Conservation (phyloP, 2,888 invertebrate genomes). For the Drosophila demipolita region DNA sequence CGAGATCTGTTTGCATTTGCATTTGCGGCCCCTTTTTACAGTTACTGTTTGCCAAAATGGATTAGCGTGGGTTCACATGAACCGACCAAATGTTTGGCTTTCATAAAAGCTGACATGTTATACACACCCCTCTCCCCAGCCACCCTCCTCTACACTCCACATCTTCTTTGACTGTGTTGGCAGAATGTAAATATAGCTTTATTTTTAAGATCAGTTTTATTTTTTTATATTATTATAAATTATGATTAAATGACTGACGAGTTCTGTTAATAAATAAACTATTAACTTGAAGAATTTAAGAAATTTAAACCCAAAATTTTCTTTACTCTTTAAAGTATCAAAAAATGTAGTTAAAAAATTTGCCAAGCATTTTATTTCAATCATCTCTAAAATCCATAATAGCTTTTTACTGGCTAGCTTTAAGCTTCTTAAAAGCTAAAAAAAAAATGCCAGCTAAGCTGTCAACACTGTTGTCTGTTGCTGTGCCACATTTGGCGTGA, state of each 20-base stretch:
- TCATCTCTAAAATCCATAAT: not conserved
- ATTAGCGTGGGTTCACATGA: conserved; percentile 78
- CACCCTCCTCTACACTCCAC: not conserved
- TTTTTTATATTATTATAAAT: not conserved
- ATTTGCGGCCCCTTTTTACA: not conserved
- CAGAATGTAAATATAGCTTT: not conserved
- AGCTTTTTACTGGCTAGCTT: no score
- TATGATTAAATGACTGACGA: no score
- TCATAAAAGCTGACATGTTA: conserved; percentile 74
- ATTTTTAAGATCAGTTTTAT: not conserved
- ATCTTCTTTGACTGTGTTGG: not conserved
- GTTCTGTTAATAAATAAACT: not conserved
- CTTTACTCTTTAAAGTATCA: no score
- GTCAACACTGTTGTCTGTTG: not conserved
- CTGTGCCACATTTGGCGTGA: conserved; percentile 52
- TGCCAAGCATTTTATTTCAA: no score
- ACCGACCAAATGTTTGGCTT: conserved; percentile 78
- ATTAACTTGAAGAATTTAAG: not conserved
- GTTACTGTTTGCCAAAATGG: conserved; percentile 70
- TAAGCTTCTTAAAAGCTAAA: no score
- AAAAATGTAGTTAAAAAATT: no score
- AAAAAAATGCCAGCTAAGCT: not conserved
- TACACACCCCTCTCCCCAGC: not conserved
- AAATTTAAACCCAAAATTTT: not conserved
- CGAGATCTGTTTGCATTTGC: conserved; percentile 73